Conservation (phyloP, 2,888 invertebrate species). For the Aethes cnicana region DNA sequence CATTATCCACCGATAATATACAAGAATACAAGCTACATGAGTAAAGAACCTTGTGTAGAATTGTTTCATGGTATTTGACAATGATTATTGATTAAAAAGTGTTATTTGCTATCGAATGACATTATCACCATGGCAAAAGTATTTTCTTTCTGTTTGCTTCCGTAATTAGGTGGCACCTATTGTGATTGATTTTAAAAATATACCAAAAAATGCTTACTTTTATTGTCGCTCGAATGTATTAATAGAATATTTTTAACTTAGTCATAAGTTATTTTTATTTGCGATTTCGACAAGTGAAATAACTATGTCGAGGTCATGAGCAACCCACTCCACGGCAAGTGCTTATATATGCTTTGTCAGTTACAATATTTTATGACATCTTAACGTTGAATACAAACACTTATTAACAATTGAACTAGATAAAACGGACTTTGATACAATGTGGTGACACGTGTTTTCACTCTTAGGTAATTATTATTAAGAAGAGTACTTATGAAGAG, state of each 20-base stretch:
- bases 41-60: conserved; percentile 19
- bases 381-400: conserved; percentile 8
- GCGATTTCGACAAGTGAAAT: conserved; percentile 22
- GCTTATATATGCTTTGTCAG: conserved; percentile 5
- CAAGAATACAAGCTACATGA: conserved; percentile 1
- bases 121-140: conserved; percentile 1
- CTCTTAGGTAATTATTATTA: too few species aligned
- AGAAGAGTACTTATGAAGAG: too few species aligned
- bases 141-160: neutral
- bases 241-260: neutral
- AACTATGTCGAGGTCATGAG: conserved; percentile 20
- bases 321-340: conserved; percentile 10
- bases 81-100: conserved; percentile 27
- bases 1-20: conserved; percentile 4
- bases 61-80: conserved; percentile 15
- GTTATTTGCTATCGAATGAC: conserved; percentile 21
- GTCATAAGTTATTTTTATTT: conserved; percentile 15
- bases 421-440: conserved; percentile 12
- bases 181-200: too few species aligned
- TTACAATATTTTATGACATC: neutral
- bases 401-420: conserved; percentile 13
- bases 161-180: neutral
- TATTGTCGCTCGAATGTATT: neutral
- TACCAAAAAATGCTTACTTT: too few species aligned
- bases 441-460: too few species aligned